Evolutionary conservation across 2,113 vertebrate species (phyloP), one percentile per base, ranked within the genome.

Genomic region (Thinocorus orbignyianus): DNA sequence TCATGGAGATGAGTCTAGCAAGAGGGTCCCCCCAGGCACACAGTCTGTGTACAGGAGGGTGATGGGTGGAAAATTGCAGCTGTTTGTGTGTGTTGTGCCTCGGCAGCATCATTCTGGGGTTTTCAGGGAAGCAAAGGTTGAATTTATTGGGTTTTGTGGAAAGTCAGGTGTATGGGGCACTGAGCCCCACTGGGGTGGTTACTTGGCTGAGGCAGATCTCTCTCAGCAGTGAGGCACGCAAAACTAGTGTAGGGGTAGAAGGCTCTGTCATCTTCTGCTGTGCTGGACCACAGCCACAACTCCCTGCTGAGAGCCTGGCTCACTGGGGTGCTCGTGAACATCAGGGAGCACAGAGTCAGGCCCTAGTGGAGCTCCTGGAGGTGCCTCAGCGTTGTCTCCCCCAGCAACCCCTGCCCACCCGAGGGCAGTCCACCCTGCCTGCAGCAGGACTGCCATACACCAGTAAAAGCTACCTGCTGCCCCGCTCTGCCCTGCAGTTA

Each of bases 401-500:
- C 23, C 2, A 0, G 30, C 57, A 78, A 62, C 62, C 35, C 25
- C 7, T n/a, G n/a, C n/a, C n/a, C n/a, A n/a, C n/a, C n/a, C n/a
- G n/a, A n/a, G n/a, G n/a, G n/a, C n/a, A n/a, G n/a, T n/a, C n/a
- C n/a, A n/a, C n/a, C n/a, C n/a, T n/a, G n/a, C n/a, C n/a, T n/a
- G n/a, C n/a, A n/a, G n/a, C n/a, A n/a, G n/a, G n/a, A n/a, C n/a
- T n/a, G n/a, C n/a, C n/a, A n/a, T n/a, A n/a, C n/a, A n/a, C n/a
- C 57, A 70, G 19, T 10, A 25, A 71, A 41, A 71, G 44, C 9
- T 4, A 19, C 42, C 44, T 1, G 0, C 51, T 66, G 83, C 41
- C 0, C 0, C 6, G 41, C 33, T 35, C 44, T 61, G 73, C 0
- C 0, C 26, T 2, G 2, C 61, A 28, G 55, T 52, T 23, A n/a